Evolutionary conservation across 2,797 vertebrate genomes (phyloP), one percentile per base, ranked within the genome.

Genomic region (Ciconia nigra): DNA sequence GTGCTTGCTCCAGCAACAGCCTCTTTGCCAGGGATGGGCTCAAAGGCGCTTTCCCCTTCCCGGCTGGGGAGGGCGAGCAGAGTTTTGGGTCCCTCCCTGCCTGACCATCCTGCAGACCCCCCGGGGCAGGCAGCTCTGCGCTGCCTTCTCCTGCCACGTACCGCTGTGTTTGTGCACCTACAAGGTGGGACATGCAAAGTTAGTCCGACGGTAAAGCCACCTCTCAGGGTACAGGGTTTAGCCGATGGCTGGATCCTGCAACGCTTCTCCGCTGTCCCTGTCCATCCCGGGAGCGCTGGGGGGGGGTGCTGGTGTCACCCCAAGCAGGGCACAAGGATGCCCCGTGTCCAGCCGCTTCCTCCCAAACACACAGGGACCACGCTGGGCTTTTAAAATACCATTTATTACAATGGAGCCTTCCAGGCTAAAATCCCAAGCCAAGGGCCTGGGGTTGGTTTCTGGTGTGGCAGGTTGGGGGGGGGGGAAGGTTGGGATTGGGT

Each of bases 351-450:
- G 86, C 80, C 0, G 19, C 88, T 74, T 71, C 76, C 93, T 89
- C 90, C 67, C 84, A 93, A 88, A 93, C 81, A 97, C 78, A 96
- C 95, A 87, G 93, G 72, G 70, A 89, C 87, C 79, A 95, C 87
- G 42, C 69, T 1, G 42, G 83, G 95, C 93, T 97, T 96, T 97
- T 29, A 82, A 97, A 98, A 98, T 37, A 92, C 90, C 94, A 66
- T 98, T 97, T 97, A 97, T 97, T 97, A 96, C 96, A 94, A 91
- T 11, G 77, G 96, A 96, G 93, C 90, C 96, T 90, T 84, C 77
- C 74, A 71, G 94, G 90, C 90, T 96, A 51, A 87, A 96, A 95
- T 55, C 85, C 95, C 96, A 67, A 95, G 86, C 79, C 24, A 0
- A 11, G 58, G 54, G 90, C 81, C 72, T 16, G 51, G 96, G 88